Evolutionary conservation across 2,888 invertebrate genomes (phyloP).

Genomic region (Mesorhabditis sp.): DNA sequence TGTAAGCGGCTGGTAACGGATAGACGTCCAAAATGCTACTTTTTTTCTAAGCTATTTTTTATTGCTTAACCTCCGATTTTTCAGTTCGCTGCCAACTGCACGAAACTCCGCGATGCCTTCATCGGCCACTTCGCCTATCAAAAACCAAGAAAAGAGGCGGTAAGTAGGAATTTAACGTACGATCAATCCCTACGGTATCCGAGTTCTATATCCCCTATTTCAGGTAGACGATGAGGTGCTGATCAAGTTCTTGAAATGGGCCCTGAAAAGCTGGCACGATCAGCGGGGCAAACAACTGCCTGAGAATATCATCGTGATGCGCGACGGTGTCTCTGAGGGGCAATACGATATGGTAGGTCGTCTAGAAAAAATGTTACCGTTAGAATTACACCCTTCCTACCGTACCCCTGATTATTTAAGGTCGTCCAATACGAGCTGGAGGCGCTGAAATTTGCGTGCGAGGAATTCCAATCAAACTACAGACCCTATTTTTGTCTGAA

Average conservation of each 20-base stretch:
- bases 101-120: not conserved
- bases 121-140: not conserved
- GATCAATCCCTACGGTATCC: no score
- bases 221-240: conserved; percentile 11
- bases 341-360: conserved; percentile 11
- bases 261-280: not conserved
- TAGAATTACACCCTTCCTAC: no score
- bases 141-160: not conserved
- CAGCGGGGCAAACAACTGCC: conserved; percentile 10
- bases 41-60: no score
- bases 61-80: not conserved
- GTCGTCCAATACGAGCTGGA: conserved; percentile 10
- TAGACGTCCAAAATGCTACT: no score
- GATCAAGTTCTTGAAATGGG: conserved; percentile 12
- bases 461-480: not conserved
- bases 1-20: no score
- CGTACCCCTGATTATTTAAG: not conserved
- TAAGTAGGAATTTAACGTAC: not conserved
- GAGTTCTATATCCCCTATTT: not conserved
- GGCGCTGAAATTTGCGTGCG: conserved; percentile 7
- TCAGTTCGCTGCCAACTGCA: conserved; percentile 3
- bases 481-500: not conserved
- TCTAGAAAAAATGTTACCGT: not conserved
- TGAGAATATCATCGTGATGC: conserved; percentile 8
- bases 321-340: conserved; percentile 14